phyloP scores from a whole-genome alignment of 2,113 vertebrate genomes.

The Natator depressus region DNA sequence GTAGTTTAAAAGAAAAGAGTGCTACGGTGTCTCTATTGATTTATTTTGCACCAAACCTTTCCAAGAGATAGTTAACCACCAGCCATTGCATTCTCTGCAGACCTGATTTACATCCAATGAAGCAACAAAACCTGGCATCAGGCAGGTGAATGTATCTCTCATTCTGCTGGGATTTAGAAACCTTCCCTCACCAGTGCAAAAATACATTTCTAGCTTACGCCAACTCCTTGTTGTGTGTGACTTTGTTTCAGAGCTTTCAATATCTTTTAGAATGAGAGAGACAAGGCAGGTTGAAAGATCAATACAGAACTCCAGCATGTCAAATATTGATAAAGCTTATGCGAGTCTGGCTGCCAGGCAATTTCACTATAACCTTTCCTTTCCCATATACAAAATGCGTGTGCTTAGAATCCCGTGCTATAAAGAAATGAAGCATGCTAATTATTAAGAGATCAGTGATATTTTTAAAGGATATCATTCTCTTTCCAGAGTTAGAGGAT shows the following conservation, averaged over 20 bases:
- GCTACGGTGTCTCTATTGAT: not conserved
- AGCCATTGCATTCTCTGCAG: accelerated
- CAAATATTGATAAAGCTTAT: not conserved
- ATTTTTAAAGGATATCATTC: not conserved
- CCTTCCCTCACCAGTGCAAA: not conserved
- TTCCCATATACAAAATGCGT: not conserved
- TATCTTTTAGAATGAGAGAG: not conserved
- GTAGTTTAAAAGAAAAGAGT: not conserved
- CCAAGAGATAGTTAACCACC: not conserved
- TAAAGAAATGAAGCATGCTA: not conserved
- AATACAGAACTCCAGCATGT: not conserved
- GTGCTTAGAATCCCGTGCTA: not conserved
- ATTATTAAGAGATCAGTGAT: not conserved
- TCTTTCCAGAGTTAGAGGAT: not conserved
- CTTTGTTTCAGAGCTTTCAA: not conserved
- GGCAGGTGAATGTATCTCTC: not conserved
- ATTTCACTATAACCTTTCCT: not conserved
- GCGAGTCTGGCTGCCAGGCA: not conserved
- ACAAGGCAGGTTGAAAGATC: not conserved
- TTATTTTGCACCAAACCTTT: not conserved
- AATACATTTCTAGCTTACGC: not conserved
- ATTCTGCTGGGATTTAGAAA: not conserved
- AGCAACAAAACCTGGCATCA: accelerated
- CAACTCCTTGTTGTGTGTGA: not conserved
- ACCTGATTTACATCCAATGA: not conserved